Evolutionary conservation across 2,797 vertebrate species (phyloP).

Genomic region (Lagocephalus sceleratus): DNA sequence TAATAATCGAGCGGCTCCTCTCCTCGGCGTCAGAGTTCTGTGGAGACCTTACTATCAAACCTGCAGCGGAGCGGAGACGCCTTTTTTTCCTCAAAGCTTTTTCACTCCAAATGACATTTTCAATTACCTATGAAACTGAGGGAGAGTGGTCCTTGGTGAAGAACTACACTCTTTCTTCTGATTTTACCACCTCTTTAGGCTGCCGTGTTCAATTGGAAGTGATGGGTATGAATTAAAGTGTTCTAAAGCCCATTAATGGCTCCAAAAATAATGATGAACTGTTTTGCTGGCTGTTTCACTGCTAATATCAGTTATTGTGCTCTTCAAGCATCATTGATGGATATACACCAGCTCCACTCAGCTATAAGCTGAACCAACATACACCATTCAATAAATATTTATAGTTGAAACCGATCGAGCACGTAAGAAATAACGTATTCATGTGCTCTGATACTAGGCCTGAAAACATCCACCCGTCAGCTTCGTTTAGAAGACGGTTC

Average conservation of each 20-base stretch:
- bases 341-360: background rate
- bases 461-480: conserved; percentile 41
- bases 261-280: conserved; percentile 14
- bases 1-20: conserved; percentile 27
- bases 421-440: conserved; percentile 39
- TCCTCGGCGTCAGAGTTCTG: conserved; percentile 25
- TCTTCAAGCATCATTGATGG: conserved; percentile 3
- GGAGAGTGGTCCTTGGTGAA: conserved; percentile 25
- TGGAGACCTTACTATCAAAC: conserved; percentile 32
- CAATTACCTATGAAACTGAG: conserved; percentile 35
- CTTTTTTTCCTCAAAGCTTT: conserved; percentile 32
- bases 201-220: conserved; percentile 24
- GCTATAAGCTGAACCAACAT: background rate
- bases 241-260: conserved; percentile 20
- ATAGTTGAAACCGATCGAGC: conserved; percentile 24
- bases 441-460: background rate
- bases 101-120: conserved; percentile 33
- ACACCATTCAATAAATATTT: conserved; percentile 25
- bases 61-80: conserved; percentile 19
- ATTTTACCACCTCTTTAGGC: conserved; percentile 20
- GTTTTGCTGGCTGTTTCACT: conserved; percentile 15
- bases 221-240: conserved; percentile 27
- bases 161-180: conserved; percentile 33
- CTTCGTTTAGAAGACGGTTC: conserved; percentile 48
- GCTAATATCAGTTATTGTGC: conserved; percentile 14